Percentiles rank a stretch among this genome's conserved stretches.
phyloP scores from a whole-genome alignment of 2,113 vertebrate genomes.

The Nothobranchius furzeri region DNA sequence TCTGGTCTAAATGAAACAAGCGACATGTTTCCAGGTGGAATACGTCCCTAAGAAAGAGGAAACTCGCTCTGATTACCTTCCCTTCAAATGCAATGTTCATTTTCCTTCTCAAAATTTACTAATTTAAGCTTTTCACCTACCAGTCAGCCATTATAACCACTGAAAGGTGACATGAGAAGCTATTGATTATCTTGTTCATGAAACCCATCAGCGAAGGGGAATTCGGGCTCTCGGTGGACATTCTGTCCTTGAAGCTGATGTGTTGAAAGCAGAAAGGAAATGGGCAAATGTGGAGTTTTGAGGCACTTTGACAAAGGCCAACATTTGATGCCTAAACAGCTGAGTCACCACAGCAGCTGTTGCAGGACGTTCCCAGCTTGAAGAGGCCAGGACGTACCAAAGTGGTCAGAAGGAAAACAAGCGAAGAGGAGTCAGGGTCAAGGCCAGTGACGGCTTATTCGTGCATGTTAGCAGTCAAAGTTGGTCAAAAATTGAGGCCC shows the following conservation, averaged over 20 bases:
- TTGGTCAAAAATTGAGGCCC: too few relatives aligned
- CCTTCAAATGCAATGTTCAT: conserved; percentile 9
- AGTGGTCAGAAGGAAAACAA: not conserved
- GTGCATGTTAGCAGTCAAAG: not conserved
- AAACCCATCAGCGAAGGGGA: not conserved
- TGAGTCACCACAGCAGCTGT: conserved; percentile 13
- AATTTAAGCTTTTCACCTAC: conserved; percentile 23
- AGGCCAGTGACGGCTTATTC: not conserved
- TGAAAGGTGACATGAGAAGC: not conserved
- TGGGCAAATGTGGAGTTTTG: not conserved
- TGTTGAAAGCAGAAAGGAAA: conserved; percentile 2
- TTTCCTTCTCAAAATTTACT: conserved; percentile 19
- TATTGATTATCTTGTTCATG: not conserved
- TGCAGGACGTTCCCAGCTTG: conserved; percentile 9
- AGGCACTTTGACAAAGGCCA: not conserved
- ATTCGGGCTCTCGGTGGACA: not conserved
- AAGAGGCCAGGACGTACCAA: not conserved
- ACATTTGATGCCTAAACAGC: conserved; percentile 12
- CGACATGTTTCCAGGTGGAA: conserved; percentile 9
- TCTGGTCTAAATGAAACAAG: conserved; percentile 10
- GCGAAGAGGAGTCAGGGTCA: not conserved
- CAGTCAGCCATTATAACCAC: not conserved
- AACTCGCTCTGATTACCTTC: not conserved
- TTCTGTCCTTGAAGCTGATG: conserved; percentile 2
- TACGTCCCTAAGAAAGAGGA: too few relatives aligned